These are phyloP conservation scores for Momotus momota DNA, from an alignment of 2,797 vertebrate species.

Conservation along the genomic window DNA sequence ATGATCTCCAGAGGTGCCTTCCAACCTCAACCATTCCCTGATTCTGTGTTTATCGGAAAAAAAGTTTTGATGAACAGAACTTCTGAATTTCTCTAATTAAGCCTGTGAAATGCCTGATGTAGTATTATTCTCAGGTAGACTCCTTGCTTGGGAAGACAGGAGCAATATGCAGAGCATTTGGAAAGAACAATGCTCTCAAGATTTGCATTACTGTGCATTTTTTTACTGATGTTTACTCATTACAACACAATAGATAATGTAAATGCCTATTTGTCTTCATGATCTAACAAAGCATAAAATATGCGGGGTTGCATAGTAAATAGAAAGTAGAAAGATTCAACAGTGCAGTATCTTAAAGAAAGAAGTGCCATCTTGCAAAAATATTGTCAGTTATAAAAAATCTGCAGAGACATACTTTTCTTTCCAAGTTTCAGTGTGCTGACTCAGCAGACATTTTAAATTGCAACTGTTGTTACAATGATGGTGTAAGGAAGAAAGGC, in stretches of 20 bases:
- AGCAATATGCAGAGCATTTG: not conserved
- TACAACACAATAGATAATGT: not conserved
- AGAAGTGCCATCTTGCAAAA: conserved; percentile 25
- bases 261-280: conserved; percentile 22
- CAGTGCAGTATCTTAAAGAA: not conserved
- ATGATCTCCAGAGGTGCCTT: not conserved
- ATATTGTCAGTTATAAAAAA: not conserved
- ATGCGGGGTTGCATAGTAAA: not conserved
- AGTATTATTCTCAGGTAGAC: not conserved
- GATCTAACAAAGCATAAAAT: conserved; percentile 27
- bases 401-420: not conserved
- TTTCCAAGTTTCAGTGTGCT: not conserved
- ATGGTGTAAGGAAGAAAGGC: not conserved
- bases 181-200: not conserved
- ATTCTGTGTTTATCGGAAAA: not conserved
- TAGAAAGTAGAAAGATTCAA: not conserved
- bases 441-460: not conserved
- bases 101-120: not conserved
- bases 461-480: not conserved
- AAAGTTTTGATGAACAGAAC: not conserved
- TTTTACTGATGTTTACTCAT: conserved; percentile 6
- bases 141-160: not conserved
- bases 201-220: not conserved
- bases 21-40: not conserved
- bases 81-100: not conserved